phyloP scores from a whole-genome alignment of 2,113 vertebrate genomes.

The Sisor rabdophorus region DNA sequence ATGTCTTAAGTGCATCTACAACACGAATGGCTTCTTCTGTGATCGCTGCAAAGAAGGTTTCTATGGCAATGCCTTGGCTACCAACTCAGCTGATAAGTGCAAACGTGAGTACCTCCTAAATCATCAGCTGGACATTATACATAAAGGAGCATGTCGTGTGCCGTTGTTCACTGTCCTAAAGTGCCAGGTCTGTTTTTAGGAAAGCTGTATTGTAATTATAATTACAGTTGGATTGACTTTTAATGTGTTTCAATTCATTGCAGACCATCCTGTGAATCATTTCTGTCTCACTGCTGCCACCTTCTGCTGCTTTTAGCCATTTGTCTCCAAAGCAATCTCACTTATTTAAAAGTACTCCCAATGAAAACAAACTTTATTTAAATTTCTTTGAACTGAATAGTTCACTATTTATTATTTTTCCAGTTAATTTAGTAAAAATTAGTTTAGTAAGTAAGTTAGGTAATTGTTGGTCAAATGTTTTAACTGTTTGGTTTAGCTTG shows the following conservation, averaged over 20 bases:
- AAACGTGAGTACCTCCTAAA: conserved; percentile 64
- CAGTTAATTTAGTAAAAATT: too few relatives aligned
- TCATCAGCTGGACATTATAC: background rate
- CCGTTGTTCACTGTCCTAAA: background rate
- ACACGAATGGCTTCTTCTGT: conserved; percentile 81
- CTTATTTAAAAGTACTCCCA: too few relatives aligned
- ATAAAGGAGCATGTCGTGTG: background rate
- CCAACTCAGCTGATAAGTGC: conserved; percentile 78
- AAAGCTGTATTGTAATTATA: background rate
- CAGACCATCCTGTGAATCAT: background rate
- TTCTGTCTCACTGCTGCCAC: background rate
- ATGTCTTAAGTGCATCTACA: conserved; percentile 88
- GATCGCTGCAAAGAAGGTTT: conserved; percentile 85
- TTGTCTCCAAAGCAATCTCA: background rate
- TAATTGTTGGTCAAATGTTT: too few relatives aligned
- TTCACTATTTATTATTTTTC: too few relatives aligned
- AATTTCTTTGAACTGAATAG: too few relatives aligned
- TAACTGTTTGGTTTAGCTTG: too few relatives aligned
- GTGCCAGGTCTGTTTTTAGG: background rate
- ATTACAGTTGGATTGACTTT: background rate
- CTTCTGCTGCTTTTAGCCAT: background rate
- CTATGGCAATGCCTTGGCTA: conserved; percentile 79
- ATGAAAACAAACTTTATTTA: too few relatives aligned
- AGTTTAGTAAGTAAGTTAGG: too few relatives aligned
- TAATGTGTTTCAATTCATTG: background rate